phyloP scores from a whole-genome alignment of 2,797 vertebrate genomes.

The Cephalopachus bancanus region DNA sequence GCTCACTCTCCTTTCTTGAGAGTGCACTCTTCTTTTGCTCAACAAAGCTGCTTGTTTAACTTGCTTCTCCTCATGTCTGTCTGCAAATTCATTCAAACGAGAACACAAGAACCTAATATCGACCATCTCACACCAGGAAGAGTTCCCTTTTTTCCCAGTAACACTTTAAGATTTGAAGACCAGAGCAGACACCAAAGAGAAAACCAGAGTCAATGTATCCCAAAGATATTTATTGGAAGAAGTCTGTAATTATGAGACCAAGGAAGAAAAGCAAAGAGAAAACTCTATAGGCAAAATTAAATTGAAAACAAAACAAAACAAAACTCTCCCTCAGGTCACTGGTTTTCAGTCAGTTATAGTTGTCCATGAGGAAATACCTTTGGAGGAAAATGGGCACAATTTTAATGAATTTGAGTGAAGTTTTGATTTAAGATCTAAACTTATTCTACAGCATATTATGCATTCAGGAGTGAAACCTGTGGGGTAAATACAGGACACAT shows the following conservation, averaged over 20 bases:
- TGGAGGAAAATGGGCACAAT: not conserved
- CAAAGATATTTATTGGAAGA: not conserved
- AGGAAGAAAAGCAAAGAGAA: not conserved
- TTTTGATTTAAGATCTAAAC: not conserved
- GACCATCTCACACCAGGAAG: too few relatives aligned
- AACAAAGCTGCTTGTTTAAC: too few relatives aligned
- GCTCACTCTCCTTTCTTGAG: too few relatives aligned
- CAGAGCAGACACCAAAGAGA: not conserved
- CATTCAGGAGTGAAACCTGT: not conserved
- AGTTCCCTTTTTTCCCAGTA: too few relatives aligned
- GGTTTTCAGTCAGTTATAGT: not conserved
- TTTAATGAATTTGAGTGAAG: slow-evolving; percentile 10
- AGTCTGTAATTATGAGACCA: not conserved
- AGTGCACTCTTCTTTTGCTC: too few relatives aligned
- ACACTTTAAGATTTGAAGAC: not conserved
- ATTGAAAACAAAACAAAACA: too few relatives aligned
- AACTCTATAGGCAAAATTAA: not conserved
- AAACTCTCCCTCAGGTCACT: not conserved
- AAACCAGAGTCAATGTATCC: not conserved
- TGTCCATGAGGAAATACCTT: not conserved
- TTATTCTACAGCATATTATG: not conserved
- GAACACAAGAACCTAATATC: too few relatives aligned
- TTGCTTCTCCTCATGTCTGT: too few relatives aligned
- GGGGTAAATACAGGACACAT: too few relatives aligned
- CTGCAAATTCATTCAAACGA: too few relatives aligned